Evolutionary conservation across 2,888 invertebrate genomes (phyloP), one percentile per base, ranked within the genome.

Genomic region (Trisateles emortualis): DNA sequence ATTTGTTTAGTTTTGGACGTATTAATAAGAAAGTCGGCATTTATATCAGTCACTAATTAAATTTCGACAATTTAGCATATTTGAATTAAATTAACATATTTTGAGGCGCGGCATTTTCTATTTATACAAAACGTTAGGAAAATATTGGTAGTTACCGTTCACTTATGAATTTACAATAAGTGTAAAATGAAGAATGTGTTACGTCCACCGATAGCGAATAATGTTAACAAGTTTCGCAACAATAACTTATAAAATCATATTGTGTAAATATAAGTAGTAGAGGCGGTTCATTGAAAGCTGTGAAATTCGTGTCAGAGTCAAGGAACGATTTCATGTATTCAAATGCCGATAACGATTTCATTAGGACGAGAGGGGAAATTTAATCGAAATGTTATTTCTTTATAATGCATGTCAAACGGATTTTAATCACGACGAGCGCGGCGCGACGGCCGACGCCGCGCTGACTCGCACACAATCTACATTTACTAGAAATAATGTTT

Each of bases 231-330:
- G 36, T 36, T 17, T 36, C 17, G 19, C 36, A 36, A 36, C 16
- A 9, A 35, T 16, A 17, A 36, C 33, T 33, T 33, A 14, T 33
- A 14, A 33, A 33, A 13, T 13, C 0, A 9, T 19, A 38, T 64
- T 68, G 59, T 64, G 49, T 64, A 64, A 64, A 30, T 52, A 11
- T 46, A n/a, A n/a, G n/a, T n/a, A 46, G 3, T 3, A 19, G n/a
- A 19, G 9, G 39, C 65, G 40, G 52, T 40, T 36, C 35, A 36
- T 45, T 39, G 36, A 43, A 54, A 44, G 43, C 30, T 33, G 46
- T 45, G 45, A 43, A 51, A 53, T 64, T 54, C 13, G 43, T 64
- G 59, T 64, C 65, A 53, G 52, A 57, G 52, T 47, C 49, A 45
- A 30, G 16, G 48, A 5, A 13, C 16, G 16, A 30, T 41, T 41